phyloP scores from a whole-genome alignment of 2,113 vertebrate species.

The Pyxicephalus adspersus region DNA sequence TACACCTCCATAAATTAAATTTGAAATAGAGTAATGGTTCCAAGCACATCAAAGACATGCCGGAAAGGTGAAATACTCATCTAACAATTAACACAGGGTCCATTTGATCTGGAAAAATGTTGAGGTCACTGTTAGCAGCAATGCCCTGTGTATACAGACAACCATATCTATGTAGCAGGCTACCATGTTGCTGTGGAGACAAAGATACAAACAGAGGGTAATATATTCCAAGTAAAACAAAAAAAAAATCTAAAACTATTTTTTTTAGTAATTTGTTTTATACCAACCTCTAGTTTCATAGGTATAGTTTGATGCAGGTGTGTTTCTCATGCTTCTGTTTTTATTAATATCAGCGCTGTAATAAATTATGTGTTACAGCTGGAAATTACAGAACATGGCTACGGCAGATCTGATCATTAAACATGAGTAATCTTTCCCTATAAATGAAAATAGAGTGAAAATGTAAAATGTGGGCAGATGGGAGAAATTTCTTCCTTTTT shows the following conservation, averaged over 20 bases:
- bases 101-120: conserved; percentile 66
- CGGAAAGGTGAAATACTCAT: too few species aligned
- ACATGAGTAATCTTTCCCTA: conserved; percentile 56
- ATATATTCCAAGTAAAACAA: conserved; percentile 30
- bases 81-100: not conserved
- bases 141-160: conserved; percentile 50
- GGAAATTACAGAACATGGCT: conserved; percentile 50
- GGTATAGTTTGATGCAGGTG: conserved; percentile 55
- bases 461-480: conserved; percentile 54
- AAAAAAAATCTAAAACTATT: not conserved
- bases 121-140: conserved; percentile 66
- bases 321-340: conserved; percentile 50
- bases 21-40: too few species aligned
- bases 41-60: too few species aligned
- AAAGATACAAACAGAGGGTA: conserved; percentile 48
- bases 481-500: conserved; percentile 49
- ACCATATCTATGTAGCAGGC: conserved; percentile 62
- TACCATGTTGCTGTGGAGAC: conserved; percentile 61
- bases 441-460: conserved; percentile 50
- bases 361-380: conserved; percentile 56
- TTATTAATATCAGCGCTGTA: conserved; percentile 56
- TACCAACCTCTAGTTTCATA: conserved; percentile 41
- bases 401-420: conserved; percentile 57
- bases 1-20: too few species aligned
- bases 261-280: conserved; percentile 23